Evolutionary conservation across 2,113 vertebrate genomes (phyloP).

Genomic region (Pomatostomus ruficeps): DNA sequence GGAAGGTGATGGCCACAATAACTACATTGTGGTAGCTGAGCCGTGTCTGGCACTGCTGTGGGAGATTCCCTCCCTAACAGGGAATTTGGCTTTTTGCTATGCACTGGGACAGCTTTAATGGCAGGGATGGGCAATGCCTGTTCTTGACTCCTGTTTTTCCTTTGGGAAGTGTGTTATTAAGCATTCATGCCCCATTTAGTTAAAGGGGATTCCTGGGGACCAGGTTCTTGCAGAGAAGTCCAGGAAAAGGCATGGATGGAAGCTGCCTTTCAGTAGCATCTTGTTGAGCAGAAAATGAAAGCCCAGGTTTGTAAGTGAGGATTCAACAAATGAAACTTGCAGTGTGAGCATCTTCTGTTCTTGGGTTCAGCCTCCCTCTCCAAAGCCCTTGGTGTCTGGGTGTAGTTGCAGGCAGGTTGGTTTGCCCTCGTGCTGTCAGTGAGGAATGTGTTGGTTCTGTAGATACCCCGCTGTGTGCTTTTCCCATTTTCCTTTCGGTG

Average conservation of each 20-base stretch:
- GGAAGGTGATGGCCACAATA: background rate
- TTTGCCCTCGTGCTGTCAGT: background rate
- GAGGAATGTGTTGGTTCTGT: background rate
- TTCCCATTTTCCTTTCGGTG: background rate
- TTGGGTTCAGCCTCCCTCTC: background rate
- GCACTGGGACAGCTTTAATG: background rate
- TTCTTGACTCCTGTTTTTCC: background rate
- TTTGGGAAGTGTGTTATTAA: background rate
- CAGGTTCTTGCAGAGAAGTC: background rate
- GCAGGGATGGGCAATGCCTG: background rate
- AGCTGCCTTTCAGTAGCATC: background rate
- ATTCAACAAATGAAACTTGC: background rate
- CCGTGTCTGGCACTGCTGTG: rapidly evolving
- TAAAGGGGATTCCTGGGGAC: background rate
- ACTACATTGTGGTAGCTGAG: background rate
- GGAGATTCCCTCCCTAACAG: background rate
- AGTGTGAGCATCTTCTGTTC: background rate
- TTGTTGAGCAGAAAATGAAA: background rate
- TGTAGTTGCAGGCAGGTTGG: background rate
- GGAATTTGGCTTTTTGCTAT: background rate
- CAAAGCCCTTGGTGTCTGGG: background rate
- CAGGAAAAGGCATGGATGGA: background rate
- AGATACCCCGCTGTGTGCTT: background rate
- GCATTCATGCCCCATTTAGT: background rate
- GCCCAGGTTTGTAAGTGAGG: background rate